Base-by-base conservation (phyloP, 2,888 invertebrate species). In the Diogma glabrata region DNA sequence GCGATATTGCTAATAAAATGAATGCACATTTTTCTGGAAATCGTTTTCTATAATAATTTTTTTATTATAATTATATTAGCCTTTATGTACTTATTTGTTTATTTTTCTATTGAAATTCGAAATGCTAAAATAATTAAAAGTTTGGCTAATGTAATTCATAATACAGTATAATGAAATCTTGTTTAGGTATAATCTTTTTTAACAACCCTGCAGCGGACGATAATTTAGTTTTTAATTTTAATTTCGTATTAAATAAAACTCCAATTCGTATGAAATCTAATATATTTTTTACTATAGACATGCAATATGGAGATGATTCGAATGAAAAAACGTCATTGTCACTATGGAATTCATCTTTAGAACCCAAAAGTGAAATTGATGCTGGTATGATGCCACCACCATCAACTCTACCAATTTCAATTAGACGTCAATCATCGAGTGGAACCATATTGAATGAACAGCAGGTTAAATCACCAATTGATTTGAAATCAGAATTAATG, bases 331-430 rank as follows among this genome's bases (percentile, higher is more conserved):
- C n/a, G 19, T 22, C 48, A 30, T 23, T 30, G 20, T 33, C 24
- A n/a, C 52, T 64, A 49, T 70, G 65, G 64, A 54, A 67, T 54
- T 65, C 67, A 52, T 67, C 67, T 59, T 58, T 62, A 45, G 68
- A 74, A 54, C 71, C 70, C 38, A 76, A 75, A 61, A 69, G 72
- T 59, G 74, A 76, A 60, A 75, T 69, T 46, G 75, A 75, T 55
- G 67, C 79, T 59, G 76, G 80, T 62, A 80, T 82, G 69, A 81
- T 82, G 80, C 82, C 82, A 61, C 80, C 83, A 51, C 82, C 79
- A 2, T 74, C 77, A 16, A 67, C 75, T 58, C 74, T 76, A 57
- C 75, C 83, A 53, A 71, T 78, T 59, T 75, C 81, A 26, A 75
- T 77, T 55, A 75, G 84, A 17, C 72, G 85, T 6, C 75, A 83